phyloP scores from a whole-genome alignment of 1,140 invertebrate genomes.

The Mycetomoellerius zeteki region DNA sequence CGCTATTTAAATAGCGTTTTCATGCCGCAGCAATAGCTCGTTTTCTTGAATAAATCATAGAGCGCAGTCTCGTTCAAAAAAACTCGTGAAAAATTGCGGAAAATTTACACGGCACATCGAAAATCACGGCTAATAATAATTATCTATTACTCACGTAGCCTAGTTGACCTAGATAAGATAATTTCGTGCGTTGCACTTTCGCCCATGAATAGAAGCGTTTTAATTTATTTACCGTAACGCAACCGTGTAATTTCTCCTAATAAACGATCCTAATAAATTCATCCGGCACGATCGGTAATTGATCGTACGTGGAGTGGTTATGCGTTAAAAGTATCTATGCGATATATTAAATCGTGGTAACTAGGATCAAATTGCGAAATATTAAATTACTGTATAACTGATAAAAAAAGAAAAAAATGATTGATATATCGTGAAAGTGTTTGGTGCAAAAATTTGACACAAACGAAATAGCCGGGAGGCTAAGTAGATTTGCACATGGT shows the following conservation, averaged over 20 bases:
- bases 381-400: conserved; percentile 36
- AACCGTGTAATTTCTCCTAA: conserved; percentile 44
- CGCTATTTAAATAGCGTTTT: not conserved
- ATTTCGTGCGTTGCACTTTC: conserved; percentile 32
- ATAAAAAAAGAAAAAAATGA: not conserved
- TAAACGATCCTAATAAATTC: conserved; percentile 51
- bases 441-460: conserved; percentile 19
- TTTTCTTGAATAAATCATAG: conserved; percentile 27
- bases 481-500: conserved; percentile 44
- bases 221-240: conserved; percentile 33
- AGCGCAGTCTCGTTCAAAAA: not conserved
- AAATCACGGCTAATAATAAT: conserved; percentile 6
- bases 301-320: not conserved
- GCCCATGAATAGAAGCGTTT: not conserved
- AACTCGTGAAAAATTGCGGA: not conserved
- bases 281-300: conserved; percentile 11
- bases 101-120: not conserved
- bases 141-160: not conserved
- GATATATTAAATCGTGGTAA: not conserved
- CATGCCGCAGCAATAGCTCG: not conserved
- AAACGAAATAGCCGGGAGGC: conserved; percentile 11
- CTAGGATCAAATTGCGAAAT: conserved; percentile 8
- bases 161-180: conserved; percentile 7
- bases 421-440: not conserved
- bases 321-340: conserved; percentile 1